Base-by-base conservation (phyloP, 2,113 vertebrate genomes). In the Gallinago undulata region DNA sequence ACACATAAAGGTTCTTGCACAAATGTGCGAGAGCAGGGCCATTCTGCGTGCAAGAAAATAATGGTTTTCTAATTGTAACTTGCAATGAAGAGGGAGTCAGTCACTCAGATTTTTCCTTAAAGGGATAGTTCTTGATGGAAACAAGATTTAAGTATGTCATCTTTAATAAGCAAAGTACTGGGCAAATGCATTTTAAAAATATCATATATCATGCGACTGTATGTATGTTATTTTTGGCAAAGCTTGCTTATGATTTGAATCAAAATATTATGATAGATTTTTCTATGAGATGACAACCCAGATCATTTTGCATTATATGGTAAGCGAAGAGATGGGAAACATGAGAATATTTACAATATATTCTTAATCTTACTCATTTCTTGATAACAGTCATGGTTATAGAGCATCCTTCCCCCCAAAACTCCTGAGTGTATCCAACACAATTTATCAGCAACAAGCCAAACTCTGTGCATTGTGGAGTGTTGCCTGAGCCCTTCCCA, bases 241-340 rank as follows among this genome's bases (percentile, higher is more conserved):
- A 87, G 35, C 30, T 91, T 68, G 53, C 53, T 93, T 93, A 89
- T 39, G 10, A 93, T 69, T 69, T 84, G 18, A 84, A 93, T 94
- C 90, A 93, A 93, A 96, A 93, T 91, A 78, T 81, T 87, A 60
- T 79, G 62, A 91, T 48, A 87, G 66, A 87, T 69, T 76, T 87
- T 93, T 92, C 56, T 64, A 68, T 8, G 62, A 82, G 73, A 80
- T 68, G 62, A 93, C 84, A 94, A 70, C 28, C 30, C 33, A 80
- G 50, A 95, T 77, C 15, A 85, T 60, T 89, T 75, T 94, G 57
- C 39, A 89, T 81, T 88, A 81, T 33, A 75, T 13, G 72, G 22
- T 59, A 64, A 33, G 73, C 77, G 85, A 68, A 92, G 74, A 69
- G 45, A 33, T 77, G 81, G 22, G 73, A 92, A 89, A 90, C 33